Conservation (phyloP, 64 coral and sea anemone species). For the Porites australiensis region DNA sequence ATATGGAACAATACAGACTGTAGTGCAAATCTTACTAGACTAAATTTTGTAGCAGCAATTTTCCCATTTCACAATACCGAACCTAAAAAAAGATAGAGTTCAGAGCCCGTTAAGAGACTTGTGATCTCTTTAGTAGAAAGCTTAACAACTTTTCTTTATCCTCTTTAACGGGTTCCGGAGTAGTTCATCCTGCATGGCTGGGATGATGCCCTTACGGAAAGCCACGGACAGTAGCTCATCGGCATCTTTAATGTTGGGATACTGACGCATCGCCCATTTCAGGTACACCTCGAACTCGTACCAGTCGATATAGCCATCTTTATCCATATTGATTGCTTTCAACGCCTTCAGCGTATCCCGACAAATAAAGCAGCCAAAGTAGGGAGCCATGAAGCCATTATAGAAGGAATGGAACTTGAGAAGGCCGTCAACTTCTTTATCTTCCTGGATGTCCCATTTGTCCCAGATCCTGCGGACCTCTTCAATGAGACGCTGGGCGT, state of each 20-base stretch:
- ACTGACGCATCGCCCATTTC: slow-evolving; percentile 75
- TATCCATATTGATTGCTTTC: slow-evolving; percentile 77
- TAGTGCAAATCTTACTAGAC: no score
- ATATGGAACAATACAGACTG: no score
- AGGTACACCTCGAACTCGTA: slow-evolving; percentile 80
- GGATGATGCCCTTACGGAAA: slow-evolving; percentile 70
- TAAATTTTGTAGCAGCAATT: no score
- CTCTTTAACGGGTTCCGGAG: no score
- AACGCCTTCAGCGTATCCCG: slow-evolving; percentile 56
- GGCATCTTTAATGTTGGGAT: slow-evolving; percentile 59
- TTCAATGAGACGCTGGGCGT: slow-evolving; percentile 18
- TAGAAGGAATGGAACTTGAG: slow-evolving; percentile 75
- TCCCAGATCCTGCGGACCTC: slow-evolving; percentile 62
- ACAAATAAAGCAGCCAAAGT: slow-evolving; percentile 74
- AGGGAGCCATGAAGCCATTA: slow-evolving; percentile 79
- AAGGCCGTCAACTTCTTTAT: slow-evolving; percentile 25
- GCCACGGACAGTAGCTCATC: slow-evolving; percentile 64
- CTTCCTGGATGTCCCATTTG: slow-evolving; percentile 55
- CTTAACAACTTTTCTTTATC: no score
- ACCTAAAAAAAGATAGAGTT: no score
- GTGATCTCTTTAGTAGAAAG: no score
- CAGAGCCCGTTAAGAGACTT: no score
- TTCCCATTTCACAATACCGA: no score
- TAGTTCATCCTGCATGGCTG: slow-evolving; percentile 78
- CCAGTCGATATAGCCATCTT: slow-evolving; percentile 74